A percentile compares a stretch with the other conserved stretches of the same genome.
Conservation (phyloP, 2,797 vertebrate species). For the Parotocinclus haroldoi region DNA sequence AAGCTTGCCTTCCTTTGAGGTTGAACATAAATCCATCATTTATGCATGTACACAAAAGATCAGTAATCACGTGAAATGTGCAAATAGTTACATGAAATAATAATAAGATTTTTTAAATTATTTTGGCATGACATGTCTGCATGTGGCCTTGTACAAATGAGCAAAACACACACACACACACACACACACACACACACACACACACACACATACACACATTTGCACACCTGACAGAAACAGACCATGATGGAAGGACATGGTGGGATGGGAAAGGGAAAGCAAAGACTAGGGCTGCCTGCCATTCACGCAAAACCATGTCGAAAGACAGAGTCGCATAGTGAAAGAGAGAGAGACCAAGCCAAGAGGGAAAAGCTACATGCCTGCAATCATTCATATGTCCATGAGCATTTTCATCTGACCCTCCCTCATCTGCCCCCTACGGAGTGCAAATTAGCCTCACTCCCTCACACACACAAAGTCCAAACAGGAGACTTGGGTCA, state of each 20-base stretch:
- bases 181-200: too few relatives aligned
- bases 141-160: background rate
- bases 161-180: background rate
- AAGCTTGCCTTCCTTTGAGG: constrained; percentile 48
- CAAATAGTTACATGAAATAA: too few relatives aligned
- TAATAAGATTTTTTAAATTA: too few relatives aligned
- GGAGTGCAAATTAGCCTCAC: constrained; percentile 21
- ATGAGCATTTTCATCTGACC: constrained; percentile 20
- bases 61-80: too few relatives aligned
- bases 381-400: constrained; percentile 28
- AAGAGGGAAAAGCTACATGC: constrained; percentile 16
- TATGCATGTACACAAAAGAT: too few relatives aligned
- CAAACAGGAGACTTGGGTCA: background rate
- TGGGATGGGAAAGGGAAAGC: background rate
- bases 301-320: background rate
- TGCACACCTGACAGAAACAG: background rate
- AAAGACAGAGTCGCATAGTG: background rate
- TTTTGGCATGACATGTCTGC: too few relatives aligned
- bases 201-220: background rate
- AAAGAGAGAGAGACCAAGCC: constrained; percentile 2
- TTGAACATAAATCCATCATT: too few relatives aligned
- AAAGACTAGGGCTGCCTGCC: background rate
- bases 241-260: constrained; percentile 6
- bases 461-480: background rate
- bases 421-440: constrained; percentile 20